These are phyloP conservation scores for Ormyrus pomaceus DNA, from an alignment of 2,888 invertebrate genomes.

Conservation along the genomic window DNA sequence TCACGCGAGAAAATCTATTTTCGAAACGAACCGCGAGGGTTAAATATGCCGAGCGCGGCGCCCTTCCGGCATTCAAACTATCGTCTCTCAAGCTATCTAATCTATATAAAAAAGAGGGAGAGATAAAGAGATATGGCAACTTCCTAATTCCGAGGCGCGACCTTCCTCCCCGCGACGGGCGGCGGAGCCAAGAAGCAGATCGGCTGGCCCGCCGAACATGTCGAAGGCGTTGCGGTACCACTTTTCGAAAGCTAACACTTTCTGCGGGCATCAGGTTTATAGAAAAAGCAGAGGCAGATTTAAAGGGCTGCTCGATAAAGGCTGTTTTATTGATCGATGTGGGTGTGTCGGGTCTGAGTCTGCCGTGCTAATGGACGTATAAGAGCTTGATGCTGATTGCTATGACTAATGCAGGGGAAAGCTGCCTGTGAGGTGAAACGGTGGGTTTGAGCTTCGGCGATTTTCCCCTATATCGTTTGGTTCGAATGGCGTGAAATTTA, in stretches of 20 bases:
- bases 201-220: slow-evolving; percentile 46
- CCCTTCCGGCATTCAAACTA: slow-evolving; percentile 10
- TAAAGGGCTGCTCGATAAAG: not conserved
- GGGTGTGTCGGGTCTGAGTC: not conserved
- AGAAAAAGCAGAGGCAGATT: slow-evolving; percentile 11
- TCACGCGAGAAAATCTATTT: not conserved
- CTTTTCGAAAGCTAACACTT: slow-evolving; percentile 55
- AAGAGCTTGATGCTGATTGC: too few species aligned
- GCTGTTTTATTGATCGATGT: not conserved
- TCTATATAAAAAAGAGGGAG: slow-evolving; percentile 3
- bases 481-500: too few species aligned
- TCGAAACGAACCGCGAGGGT: not conserved
- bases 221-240: slow-evolving; percentile 55
- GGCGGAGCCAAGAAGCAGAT: slow-evolving; percentile 39
- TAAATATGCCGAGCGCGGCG: not conserved
- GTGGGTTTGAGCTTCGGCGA: too few species aligned
- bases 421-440: too few species aligned
- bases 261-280: slow-evolving; percentile 30
- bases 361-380: too few species aligned
- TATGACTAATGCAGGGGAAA: too few species aligned
- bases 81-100: not conserved
- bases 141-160: slow-evolving; percentile 57
- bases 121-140: slow-evolving; percentile 30
- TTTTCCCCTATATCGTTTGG: too few species aligned
- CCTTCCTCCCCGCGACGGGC: slow-evolving; percentile 44